Evolutionary conservation across 2,888 invertebrate species (phyloP).

Genomic region (Pyrgus malvae): DNA sequence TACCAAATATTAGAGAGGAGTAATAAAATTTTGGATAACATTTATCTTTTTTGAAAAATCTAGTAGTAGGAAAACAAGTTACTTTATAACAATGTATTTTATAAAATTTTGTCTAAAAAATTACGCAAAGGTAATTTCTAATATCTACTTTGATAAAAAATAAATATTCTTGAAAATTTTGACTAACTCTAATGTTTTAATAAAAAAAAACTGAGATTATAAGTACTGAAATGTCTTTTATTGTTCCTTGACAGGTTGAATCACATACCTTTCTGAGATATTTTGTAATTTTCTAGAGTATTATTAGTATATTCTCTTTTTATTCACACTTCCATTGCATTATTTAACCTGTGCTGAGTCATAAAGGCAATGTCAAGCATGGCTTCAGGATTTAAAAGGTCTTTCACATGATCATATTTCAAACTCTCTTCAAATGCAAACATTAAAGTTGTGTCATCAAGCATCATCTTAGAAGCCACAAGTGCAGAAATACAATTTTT

Average conservation of each 20-base stretch:
- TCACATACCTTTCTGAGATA: not conserved
- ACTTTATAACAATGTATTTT: constrained; percentile 12
- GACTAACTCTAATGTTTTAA: constrained; percentile 24
- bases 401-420: constrained; percentile 88
- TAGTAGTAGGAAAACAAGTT: constrained; percentile 4
- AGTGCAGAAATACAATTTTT: constrained; percentile 95
- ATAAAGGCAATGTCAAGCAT: constrained; percentile 91
- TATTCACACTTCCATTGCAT: constrained; percentile 54
- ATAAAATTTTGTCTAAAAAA: constrained; percentile 12
- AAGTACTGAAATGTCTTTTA: constrained; percentile 2
- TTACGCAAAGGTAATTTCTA: not conserved
- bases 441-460: constrained; percentile 95
- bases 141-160: constrained; percentile 3
- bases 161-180: not conserved
- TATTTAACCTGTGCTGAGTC: constrained; percentile 87
- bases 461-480: constrained; percentile 92
- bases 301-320: too few species aligned
- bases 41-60: constrained; percentile 8
- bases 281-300: too few species aligned
- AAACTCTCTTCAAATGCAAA: constrained; percentile 95
- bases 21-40: too few species aligned
- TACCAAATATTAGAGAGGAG: constrained; percentile 14
- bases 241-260: not conserved
- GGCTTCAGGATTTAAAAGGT: constrained; percentile 91
- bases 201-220: constrained; percentile 2